These are phyloP conservation scores for Hippocampus kuda DNA, from an alignment of 2,797 vertebrate species.

Conservation along the genomic window DNA sequence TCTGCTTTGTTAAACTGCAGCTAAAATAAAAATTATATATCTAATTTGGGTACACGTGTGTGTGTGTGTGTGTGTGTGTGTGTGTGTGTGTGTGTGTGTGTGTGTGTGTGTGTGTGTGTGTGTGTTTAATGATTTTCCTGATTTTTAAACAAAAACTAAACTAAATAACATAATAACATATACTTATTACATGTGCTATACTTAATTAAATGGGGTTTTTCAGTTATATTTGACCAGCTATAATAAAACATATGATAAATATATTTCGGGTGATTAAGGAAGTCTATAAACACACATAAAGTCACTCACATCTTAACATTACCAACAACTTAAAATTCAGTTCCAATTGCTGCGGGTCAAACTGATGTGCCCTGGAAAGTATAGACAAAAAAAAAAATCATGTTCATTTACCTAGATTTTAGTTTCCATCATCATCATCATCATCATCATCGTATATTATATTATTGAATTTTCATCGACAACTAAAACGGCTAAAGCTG, in stretches of 20 bases:
- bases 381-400: not conserved
- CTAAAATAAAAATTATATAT: too few species aligned
- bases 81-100: too few species aligned
- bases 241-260: too few species aligned
- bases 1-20: conserved; percentile 23
- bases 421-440: not conserved
- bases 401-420: too few species aligned
- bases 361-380: not conserved
- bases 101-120: too few species aligned
- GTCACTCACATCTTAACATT: not conserved
- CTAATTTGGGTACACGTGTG: too few species aligned
- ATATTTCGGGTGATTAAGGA: not conserved
- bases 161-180: not conserved
- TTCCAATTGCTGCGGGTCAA: not conserved
- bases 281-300: not conserved
- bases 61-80: too few species aligned
- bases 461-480: not conserved
- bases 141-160: not conserved
- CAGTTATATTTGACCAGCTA: too few species aligned
- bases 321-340: not conserved
- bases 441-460: not conserved
- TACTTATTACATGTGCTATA: not conserved
- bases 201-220: too few species aligned
- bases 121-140: too few species aligned
- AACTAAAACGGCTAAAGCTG: not conserved